Conservation (phyloP, 2,797 vertebrate genomes). For the Pristis pectinata region DNA sequence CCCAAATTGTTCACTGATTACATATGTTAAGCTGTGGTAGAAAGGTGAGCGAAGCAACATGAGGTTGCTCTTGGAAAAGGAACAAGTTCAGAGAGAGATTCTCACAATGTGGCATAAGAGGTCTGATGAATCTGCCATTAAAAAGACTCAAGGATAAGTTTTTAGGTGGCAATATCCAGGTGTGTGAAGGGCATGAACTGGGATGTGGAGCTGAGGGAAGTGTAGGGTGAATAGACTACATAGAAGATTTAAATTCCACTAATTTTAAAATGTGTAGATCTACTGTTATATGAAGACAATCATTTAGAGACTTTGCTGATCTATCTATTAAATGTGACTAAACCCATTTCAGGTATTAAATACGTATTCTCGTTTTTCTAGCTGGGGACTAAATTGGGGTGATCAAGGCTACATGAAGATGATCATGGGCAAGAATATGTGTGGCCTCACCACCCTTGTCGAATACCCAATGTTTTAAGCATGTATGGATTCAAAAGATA, state of each 20-base stretch:
- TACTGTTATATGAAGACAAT: background rate
- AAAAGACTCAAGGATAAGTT: background rate
- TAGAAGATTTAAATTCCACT: background rate
- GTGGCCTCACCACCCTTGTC: background rate
- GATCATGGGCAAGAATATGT: background rate
- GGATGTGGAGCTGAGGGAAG: background rate
- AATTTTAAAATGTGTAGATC: background rate
- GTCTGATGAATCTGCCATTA: background rate
- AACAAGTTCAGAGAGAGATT: background rate
- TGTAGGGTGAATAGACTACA: background rate
- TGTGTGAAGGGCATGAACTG: background rate
- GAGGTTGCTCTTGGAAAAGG: background rate
- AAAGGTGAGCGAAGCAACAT: background rate
- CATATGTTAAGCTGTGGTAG: background rate
- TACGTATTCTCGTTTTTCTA: background rate
- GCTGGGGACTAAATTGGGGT: background rate
- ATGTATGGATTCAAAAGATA: background rate
- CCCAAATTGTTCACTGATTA: background rate
- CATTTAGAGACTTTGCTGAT: background rate
- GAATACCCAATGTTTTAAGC: background rate
- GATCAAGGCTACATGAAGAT: background rate
- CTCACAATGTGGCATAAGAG: background rate
- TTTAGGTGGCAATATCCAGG: background rate
- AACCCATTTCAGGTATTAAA: background rate
- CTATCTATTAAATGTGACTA: background rate